Conservation (phyloP, 2,797 vertebrate species). For the Anguilla pacifica region DNA sequence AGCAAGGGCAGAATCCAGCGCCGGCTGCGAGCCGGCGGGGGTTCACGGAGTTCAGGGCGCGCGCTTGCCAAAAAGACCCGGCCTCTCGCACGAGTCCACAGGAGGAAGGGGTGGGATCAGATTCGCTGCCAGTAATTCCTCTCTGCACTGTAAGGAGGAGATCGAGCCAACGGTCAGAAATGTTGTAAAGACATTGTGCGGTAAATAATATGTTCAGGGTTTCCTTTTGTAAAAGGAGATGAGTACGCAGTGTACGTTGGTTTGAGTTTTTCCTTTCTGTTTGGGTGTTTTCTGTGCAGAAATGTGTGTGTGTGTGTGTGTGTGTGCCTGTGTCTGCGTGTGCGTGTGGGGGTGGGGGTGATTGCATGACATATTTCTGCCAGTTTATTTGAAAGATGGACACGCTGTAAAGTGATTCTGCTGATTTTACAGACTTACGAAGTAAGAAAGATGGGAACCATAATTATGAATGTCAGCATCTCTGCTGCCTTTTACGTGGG, state of each 20-base stretch:
- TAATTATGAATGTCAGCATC: conserved; percentile 17
- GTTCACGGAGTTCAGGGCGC: conserved; percentile 2
- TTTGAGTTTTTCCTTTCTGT: not conserved
- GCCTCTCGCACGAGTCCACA: not conserved
- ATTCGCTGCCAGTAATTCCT: not conserved
- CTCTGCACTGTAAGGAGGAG: not conserved
- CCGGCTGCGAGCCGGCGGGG: not conserved
- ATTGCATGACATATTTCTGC: not conserved
- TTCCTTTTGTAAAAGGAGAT: not conserved
- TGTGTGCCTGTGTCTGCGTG: not conserved
- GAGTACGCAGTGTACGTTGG: not conserved
- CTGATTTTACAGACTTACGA: not conserved
- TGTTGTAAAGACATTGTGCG: not conserved
- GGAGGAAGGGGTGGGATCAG: not conserved
- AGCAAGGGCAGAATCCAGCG: not conserved
- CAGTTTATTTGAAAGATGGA: conserved; percentile 10
- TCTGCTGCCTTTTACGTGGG: not conserved
- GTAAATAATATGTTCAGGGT: not conserved
- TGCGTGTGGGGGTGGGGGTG: not conserved
- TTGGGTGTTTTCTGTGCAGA: not conserved
- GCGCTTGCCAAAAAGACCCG: not conserved
- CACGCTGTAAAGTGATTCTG: not conserved
- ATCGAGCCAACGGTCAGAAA: not conserved
- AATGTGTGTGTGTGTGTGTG: not conserved
- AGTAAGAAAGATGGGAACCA: not conserved